A percentile compares a stretch with the other conserved stretches of the same genome.
These are phyloP conservation scores for Reinhardtius hippoglossoides DNA, from an alignment of 2,113 vertebrate genomes.

Conservation along the genomic window DNA sequence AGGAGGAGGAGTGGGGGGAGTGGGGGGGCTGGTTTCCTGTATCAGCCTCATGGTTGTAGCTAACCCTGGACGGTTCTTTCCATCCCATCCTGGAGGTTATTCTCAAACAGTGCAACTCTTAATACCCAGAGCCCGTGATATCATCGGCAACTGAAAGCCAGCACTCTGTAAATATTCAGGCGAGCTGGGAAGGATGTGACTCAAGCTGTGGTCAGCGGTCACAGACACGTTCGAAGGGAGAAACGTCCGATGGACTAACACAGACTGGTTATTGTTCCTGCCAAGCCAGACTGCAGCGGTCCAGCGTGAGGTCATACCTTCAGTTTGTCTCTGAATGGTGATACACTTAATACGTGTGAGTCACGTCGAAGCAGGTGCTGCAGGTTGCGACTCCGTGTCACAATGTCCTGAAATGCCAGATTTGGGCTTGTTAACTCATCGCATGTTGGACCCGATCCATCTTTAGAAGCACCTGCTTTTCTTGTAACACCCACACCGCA, in stretches of 20 bases:
- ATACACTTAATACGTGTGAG: slow-evolving; percentile 42
- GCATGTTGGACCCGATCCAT: not conserved
- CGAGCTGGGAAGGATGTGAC: slow-evolving; percentile 77
- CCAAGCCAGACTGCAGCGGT: slow-evolving; percentile 54
- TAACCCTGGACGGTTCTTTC: slow-evolving; percentile 66
- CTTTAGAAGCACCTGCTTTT: slow-evolving; percentile 4
- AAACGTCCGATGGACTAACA: slow-evolving; percentile 55
- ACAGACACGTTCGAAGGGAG: slow-evolving; percentile 46
- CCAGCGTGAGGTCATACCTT: slow-evolving; percentile 66
- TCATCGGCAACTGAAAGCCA: slow-evolving; percentile 60
- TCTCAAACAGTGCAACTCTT: slow-evolving; percentile 55
- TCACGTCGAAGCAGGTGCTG: slow-evolving; percentile 44
- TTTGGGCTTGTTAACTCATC: not conserved
- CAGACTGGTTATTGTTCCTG: slow-evolving; percentile 70
- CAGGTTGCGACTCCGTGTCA: slow-evolving; percentile 3
- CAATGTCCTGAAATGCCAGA: not conserved
- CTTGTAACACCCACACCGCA: slow-evolving; percentile 13
- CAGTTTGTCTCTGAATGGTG: slow-evolving; percentile 54
- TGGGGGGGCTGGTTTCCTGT: slow-evolving; percentile 39
- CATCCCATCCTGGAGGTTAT: slow-evolving; percentile 54
- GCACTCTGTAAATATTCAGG: slow-evolving; percentile 67
- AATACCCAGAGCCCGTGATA: slow-evolving; percentile 56
- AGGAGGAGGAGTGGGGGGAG: not conserved
- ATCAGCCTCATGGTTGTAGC: slow-evolving; percentile 27
- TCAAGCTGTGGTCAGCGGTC: slow-evolving; percentile 68